phyloP scores from a whole-genome alignment of 2,888 invertebrate genomes.

The Melinaea menophilus region DNA sequence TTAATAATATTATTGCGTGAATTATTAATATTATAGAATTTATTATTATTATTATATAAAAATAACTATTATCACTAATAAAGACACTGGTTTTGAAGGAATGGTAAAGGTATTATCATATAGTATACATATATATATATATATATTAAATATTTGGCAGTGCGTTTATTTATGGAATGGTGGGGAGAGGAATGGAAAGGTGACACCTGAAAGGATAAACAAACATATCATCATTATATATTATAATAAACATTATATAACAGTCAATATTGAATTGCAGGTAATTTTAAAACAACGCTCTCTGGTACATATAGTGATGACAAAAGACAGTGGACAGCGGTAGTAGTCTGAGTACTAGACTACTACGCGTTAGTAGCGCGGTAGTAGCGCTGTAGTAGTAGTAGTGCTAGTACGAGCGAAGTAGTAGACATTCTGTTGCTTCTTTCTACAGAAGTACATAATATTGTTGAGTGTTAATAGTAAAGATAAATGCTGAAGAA shows the following conservation, averaged over 20 bases:
- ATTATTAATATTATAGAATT: conserved; percentile 9
- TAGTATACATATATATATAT: conserved; percentile 15
- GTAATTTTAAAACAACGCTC: no score
- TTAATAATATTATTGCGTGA: conserved; percentile 2
- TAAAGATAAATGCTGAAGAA: no score
- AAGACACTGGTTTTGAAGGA: conserved; percentile 32
- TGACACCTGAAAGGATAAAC: conserved; percentile 27
- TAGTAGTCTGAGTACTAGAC: no score
- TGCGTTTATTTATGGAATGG: conserved; percentile 27
- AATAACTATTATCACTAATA: conserved; percentile 32
- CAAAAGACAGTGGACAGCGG: no score
- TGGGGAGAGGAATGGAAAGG: conserved; percentile 20
- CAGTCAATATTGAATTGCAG: neutral
- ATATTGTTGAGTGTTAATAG: no score
- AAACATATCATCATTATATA: neutral
- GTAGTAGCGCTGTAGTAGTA: no score
- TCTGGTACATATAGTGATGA: no score
- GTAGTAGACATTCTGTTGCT: no score
- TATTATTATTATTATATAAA: conserved; percentile 6
- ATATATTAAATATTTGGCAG: conserved; percentile 23
- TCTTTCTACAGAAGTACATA: no score
- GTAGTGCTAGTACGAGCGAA: no score
- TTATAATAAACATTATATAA: neutral
- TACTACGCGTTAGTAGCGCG: no score
- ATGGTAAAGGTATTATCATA: neutral